Conservation (phyloP, 1,140 invertebrate species). For the Trichonephila clavipes region DNA sequence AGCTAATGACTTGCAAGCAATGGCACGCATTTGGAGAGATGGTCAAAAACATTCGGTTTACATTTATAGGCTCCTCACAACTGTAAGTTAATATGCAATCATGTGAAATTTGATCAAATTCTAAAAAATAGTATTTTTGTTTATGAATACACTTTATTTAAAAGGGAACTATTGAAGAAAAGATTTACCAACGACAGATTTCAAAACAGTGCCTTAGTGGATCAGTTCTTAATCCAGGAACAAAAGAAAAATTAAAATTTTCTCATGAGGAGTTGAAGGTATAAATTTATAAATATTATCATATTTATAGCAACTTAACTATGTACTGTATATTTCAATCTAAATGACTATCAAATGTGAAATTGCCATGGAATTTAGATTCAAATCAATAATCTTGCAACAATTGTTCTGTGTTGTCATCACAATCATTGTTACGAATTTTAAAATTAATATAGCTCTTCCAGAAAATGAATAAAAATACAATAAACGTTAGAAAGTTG, state of each 20-base stretch:
- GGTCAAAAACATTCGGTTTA: conserved; percentile 99
- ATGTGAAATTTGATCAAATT: background rate
- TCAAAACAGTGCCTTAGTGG: conserved; percentile 99
- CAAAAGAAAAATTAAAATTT: conserved; percentile 97
- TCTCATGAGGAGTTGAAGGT: conserved; percentile 89
- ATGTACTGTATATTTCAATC: no score
- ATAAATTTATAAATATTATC: background rate
- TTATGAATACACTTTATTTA: background rate
- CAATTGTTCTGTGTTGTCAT: no score
- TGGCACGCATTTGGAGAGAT: conserved; percentile 99
- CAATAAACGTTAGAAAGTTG: no score
- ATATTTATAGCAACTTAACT: no score
- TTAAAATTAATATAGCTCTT: no score
- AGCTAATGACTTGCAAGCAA: conserved; percentile 99
- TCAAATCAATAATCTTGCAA: no score
- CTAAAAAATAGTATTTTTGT: background rate
- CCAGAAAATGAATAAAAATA: no score
- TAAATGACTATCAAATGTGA: no score
- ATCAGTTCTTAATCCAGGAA: conserved; percentile 98
- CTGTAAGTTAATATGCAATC: conserved; percentile 48
- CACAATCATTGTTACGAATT: no score
- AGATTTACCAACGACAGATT: conserved; percentile 98
- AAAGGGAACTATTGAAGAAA: conserved; percentile 95
- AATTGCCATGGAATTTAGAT: no score
- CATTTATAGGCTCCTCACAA: conserved; percentile 92